Evolutionary conservation across 2,797 vertebrate genomes (phyloP).

Genomic region (Furcifer pardalis): DNA sequence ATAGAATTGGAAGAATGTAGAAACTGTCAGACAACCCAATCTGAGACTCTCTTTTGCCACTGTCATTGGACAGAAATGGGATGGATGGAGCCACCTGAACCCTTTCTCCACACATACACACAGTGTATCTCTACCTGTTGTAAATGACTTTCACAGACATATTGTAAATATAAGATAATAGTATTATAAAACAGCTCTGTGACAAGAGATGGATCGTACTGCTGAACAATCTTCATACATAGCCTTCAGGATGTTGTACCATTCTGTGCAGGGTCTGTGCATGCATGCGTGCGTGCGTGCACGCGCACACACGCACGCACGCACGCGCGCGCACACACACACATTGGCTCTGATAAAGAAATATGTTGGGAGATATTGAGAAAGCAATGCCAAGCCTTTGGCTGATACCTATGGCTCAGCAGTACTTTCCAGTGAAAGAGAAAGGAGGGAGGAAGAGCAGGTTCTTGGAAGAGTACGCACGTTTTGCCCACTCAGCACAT

Average conservation of each 20-base stretch:
- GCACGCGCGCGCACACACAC: no score
- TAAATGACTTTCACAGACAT: neutral
- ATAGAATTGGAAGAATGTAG: neutral
- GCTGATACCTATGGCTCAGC: conserved; percentile 27
- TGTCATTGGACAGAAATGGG: neutral
- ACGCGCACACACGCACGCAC: neutral
- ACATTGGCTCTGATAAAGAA: conserved; percentile 1
- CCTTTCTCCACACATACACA: neutral
- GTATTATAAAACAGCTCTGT: neutral
- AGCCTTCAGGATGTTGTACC: no score
- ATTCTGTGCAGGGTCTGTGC: neutral
- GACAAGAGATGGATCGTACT: neutral
- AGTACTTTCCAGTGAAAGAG: conserved; percentile 10
- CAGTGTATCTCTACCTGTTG: neutral
- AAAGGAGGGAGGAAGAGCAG: neutral
- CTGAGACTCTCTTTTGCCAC: conserved; percentile 9
- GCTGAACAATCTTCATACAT: neutral
- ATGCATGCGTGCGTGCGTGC: neutral
- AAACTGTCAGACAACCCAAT: conserved; percentile 5
- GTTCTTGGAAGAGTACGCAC: conserved; percentile 31
- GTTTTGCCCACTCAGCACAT: neutral
- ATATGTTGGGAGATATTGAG: neutral
- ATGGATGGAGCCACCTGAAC: neutral
- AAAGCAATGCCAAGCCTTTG: conserved; percentile 12
- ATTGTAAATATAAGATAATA: neutral